Base-by-base conservation (phyloP, 2,888 invertebrate genomes). In the Lepidochrysops patricia region DNA sequence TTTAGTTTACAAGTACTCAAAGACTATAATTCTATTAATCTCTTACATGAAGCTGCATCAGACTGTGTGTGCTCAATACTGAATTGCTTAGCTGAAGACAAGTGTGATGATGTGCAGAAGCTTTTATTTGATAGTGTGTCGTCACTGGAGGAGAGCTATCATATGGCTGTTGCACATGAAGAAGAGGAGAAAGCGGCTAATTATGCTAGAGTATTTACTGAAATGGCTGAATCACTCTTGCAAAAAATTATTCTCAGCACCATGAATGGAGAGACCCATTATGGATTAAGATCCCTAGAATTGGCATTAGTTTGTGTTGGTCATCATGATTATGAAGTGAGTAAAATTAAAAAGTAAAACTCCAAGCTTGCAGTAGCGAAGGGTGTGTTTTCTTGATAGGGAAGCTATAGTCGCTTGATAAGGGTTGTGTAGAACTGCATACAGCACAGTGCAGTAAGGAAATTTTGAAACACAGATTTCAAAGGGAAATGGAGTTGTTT, bases 321-420 rank as follows among this genome's bases (percentile, higher is more conserved):
- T 0, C 98, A 99, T 89, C 98, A 98, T 82, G 98, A 99, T 80
- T 99, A 98, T 86, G 98, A 98, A 92, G 97, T 87, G 72, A 74
- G 67, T 66, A 1, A 25, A 34, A 13, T 49, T 58, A 58, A 32
- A 23, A 19, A 19, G 3, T 7, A 7, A 43, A 15, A 9, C 19
- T 29, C 9, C 9, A 7, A 29, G n/a, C n/a, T n/a, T n/a, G n/a
- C n/a, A n/a, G n/a, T n/a, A n/a, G n/a, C n/a, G n/a, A n/a, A n/a
- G n/a, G n/a, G n/a, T n/a, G n/a, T n/a, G n/a, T n/a, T n/a, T n/a
- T n/a, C n/a, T n/a, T n/a, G n/a, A n/a, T n/a, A n/a, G n/a, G n/a
- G n/a, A n/a, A n/a, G n/a, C n/a, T n/a, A n/a, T n/a, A n/a, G n/a
- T n/a, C n/a, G n/a, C n/a, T n/a, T n/a, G n/a, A n/a, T n/a, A n/a